phyloP scores from a whole-genome alignment of 2,113 vertebrate species.

The Colinus virginianus region DNA sequence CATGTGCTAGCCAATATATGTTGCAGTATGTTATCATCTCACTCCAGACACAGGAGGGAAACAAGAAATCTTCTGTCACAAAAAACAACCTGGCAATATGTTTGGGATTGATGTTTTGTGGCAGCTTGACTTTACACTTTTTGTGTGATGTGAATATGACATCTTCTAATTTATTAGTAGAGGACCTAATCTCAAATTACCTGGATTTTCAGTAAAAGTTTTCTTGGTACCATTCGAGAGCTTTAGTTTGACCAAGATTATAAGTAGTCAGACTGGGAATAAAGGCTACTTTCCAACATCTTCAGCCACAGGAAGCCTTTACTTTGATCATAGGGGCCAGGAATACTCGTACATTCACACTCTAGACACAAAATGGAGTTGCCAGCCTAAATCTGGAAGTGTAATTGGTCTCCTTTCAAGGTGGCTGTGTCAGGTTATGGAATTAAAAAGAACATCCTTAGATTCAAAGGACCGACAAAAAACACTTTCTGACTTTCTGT shows the following conservation, averaged over 20 bases:
- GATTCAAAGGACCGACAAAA: no score
- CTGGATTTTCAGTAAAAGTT: background rate
- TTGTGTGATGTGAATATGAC: accelerated
- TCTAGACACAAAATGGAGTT: background rate
- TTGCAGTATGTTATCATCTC: accelerated
- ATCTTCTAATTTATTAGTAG: background rate
- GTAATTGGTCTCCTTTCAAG: background rate
- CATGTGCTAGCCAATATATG: accelerated
- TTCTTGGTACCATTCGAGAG: background rate
- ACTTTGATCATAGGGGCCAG: background rate
- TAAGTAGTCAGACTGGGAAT: background rate
- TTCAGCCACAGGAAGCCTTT: background rate
- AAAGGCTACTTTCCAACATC: background rate
- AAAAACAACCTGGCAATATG: accelerated
- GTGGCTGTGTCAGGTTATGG: background rate
- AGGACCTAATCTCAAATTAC: background rate
- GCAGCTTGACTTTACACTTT: background rate
- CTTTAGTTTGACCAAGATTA: background rate
- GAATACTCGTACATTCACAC: background rate
- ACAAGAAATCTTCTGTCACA: background rate
- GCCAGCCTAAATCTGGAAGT: background rate
- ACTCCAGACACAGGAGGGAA: background rate
- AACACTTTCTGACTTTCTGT: no score
- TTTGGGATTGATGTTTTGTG: background rate
- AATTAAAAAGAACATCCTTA: background rate